Base-by-base conservation (phyloP, 2,797 vertebrate genomes). In the Clarias pachynema region DNA sequence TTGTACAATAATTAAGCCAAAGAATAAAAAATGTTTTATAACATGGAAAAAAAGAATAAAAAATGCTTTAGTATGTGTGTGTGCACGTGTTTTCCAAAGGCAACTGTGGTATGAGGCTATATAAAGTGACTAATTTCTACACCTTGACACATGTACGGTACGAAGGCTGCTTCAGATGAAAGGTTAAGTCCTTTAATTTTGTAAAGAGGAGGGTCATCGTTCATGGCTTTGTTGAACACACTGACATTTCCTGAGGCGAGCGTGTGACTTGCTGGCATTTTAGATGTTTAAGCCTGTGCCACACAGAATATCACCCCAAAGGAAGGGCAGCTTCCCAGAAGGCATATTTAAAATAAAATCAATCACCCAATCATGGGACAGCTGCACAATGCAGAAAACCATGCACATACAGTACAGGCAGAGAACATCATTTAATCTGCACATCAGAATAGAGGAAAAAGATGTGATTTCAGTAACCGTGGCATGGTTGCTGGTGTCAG, bases 231-330 rank as follows among this genome's bases (percentile, higher is more conserved):
- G 69, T 80, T n/a, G 37, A 79, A 82, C 84, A 73, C 79, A n/a
- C 37, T 37, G 87, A 85, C 89, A 88, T 87, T 89, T 89, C 49
- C 79, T 80, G 59, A 77, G 82, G 75, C 69, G 56, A 60, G 44
- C 29, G 29, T 66, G 44, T 57, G 75, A 53, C 83, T 78, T 24
- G 12, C 82, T 87, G 87, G 84, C 82, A 89, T 89, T 89, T 89
- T 53, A 79, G 60, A 78, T 12, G n/a, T 68, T 87, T 69, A 57
- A 57, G 12, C 26, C 65, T 63, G 34, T n/a, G 31, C 40, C 59
- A 69, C 12, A 49, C 40, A 63, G 14, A 29, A 37, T 37, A 37
- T 65, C 31, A 65, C 78, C 72, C 44, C 65, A 37, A 60, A 53
- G 49, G 60, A 83, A 73, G 26, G 16, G 5, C 0, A 72, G 34